phyloP scores from a whole-genome alignment of 2,113 vertebrate species.

The Alligator mississippiensis region DNA sequence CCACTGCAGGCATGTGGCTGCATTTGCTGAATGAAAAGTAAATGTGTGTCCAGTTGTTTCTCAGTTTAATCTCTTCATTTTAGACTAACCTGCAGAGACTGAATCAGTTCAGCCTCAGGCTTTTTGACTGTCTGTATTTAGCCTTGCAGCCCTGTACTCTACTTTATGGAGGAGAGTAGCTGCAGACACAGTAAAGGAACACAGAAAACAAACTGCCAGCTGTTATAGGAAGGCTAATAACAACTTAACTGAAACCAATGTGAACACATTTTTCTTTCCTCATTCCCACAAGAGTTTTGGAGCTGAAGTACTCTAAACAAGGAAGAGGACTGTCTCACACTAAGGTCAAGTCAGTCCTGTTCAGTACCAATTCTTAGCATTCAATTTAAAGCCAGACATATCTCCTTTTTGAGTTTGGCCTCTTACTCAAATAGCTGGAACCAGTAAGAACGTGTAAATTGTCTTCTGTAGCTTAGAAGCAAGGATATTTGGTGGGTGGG shows the following conservation, averaged over 20 bases:
- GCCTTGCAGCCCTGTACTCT: neutral
- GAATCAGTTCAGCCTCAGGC: no score
- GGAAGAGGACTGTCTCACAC: neutral
- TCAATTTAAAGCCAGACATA: neutral
- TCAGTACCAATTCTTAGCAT: neutral
- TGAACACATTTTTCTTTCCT: neutral
- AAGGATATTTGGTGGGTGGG: no score
- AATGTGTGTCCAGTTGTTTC: no score
- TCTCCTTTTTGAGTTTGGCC: neutral
- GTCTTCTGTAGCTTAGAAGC: neutral
- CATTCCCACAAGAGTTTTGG: neutral
- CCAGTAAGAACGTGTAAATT: neutral
- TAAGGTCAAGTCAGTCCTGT: neutral
- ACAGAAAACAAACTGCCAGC: neutral
- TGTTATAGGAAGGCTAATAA: neutral
- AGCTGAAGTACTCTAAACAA: neutral
- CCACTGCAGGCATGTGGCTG: no score
- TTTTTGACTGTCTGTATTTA: no score
- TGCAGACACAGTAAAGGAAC: neutral
- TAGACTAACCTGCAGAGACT: no score
- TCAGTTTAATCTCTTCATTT: no score
- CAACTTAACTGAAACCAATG: neutral
- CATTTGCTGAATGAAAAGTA: no score
- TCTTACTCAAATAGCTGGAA: neutral
- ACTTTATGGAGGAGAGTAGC: neutral